phyloP scores from a whole-genome alignment of 2,888 invertebrate genomes.

The Lacanobia wlatinum region DNA sequence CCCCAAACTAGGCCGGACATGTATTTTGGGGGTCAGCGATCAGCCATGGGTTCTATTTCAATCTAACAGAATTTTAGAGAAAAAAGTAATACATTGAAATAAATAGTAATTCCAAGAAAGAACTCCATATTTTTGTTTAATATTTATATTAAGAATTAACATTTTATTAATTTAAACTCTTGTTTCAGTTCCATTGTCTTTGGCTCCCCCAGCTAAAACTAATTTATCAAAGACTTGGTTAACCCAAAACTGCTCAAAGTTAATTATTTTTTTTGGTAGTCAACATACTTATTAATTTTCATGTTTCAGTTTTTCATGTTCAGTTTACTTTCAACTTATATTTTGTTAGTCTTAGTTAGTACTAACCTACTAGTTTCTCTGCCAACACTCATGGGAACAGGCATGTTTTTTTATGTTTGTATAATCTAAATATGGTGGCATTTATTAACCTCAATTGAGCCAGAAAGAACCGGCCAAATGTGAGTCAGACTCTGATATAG shows the following conservation, averaged over 20 bases:
- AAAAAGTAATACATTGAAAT: too few relatives aligned
- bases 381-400: background rate
- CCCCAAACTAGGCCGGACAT: too few relatives aligned
- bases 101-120: background rate
- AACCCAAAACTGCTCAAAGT: background rate
- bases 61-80: too few relatives aligned
- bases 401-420: background rate
- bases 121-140: background rate
- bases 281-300: slow-evolving; percentile 12
- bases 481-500: too few relatives aligned
- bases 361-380: background rate
- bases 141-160: background rate
- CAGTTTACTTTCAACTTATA: too few relatives aligned
- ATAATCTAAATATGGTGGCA: background rate
- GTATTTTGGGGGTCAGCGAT: too few relatives aligned
- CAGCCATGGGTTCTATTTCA: too few relatives aligned
- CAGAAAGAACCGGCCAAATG: too few relatives aligned
- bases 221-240: background rate
- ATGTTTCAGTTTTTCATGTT: background rate
- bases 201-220: slow-evolving; percentile 17
- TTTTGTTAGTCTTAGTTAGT: too few relatives aligned
- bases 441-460: background rate
- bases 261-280: slow-evolving; percentile 2
- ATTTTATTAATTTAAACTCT: slow-evolving; percentile 1
- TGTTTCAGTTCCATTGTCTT: slow-evolving; percentile 29